These are phyloP conservation scores for Cygnus buccinator DNA, from an alignment of 2,113 vertebrate species.

Conservation along the genomic window DNA sequence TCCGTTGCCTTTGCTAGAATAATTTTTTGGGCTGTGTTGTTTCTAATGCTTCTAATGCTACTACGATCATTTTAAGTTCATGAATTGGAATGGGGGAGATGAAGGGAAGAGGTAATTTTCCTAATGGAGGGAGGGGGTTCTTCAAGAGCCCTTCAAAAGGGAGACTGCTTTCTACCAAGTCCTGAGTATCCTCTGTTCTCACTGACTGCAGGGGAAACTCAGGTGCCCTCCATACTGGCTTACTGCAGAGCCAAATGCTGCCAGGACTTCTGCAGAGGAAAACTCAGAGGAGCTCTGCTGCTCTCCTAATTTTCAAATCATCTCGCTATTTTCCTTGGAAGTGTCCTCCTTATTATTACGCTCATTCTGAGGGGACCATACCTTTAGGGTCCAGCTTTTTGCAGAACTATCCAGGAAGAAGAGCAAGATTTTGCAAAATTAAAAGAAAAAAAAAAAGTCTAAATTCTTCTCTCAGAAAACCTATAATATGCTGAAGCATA, in stretches of 20 bases:
- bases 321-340: neutral
- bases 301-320: neutral
- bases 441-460: neutral
- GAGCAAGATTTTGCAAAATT: neutral
- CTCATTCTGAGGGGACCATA: neutral
- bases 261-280: neutral
- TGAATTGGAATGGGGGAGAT: neutral
- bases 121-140: neutral
- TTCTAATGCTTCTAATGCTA: neutral
- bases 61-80: conserved; percentile 30
- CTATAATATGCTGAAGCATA: neutral
- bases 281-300: neutral
- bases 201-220: neutral
- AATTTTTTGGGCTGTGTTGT: neutral
- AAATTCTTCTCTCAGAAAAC: neutral
- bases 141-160: neutral
- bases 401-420: neutral
- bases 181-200: neutral
- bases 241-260: neutral
- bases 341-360: neutral
- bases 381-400: neutral
- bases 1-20: neutral
- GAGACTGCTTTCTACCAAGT: conserved; percentile 1
- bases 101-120: neutral
- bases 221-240: neutral